A percentile compares a stretch with the other conserved stretches of the same genome.
phyloP scores from a whole-genome alignment of 1,140 invertebrate genomes.

The Drosophila albomicans region DNA sequence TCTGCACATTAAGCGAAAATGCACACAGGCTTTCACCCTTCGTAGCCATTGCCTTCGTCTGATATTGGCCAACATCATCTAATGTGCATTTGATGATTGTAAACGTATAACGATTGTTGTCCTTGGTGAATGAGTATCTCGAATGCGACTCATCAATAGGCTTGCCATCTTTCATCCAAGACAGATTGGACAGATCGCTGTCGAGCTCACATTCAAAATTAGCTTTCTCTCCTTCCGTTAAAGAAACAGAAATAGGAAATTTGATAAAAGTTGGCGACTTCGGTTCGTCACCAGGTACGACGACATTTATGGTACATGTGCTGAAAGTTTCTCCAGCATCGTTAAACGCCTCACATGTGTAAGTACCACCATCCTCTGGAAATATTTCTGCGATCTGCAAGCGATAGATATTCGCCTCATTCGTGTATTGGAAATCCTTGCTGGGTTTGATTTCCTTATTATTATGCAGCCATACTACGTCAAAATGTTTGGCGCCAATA shows the following conservation, averaged over 20 bases:
- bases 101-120: conserved; percentile 91
- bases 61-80: conserved; percentile 95
- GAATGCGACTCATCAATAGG: conserved; percentile 90
- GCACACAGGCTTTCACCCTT: conserved; percentile 93
- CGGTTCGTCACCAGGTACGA: conserved; percentile 94
- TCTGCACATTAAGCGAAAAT: conserved; percentile 93
- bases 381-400: conserved; percentile 97
- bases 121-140: conserved; percentile 93
- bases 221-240: conserved; percentile 92
- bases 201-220: conserved; percentile 87
- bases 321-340: conserved; percentile 97
- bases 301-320: conserved; percentile 93
- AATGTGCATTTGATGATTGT: conserved; percentile 91
- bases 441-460: conserved; percentile 98
- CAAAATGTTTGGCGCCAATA: conserved; percentile 94
- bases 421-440: conserved; percentile 97
- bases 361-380: conserved; percentile 94
- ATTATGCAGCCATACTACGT: conserved; percentile 97
- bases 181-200: conserved; percentile 87
- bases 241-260: conserved; percentile 95
- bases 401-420: conserved; percentile 95
- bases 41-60: conserved; percentile 93
- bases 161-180: conserved; percentile 97
- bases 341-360: conserved; percentile 98
- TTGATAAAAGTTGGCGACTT: conserved; percentile 93